These are phyloP conservation scores for Brachionus rubens DNA, from an alignment of 1,140 invertebrate genomes.

Conservation along the genomic window DNA sequence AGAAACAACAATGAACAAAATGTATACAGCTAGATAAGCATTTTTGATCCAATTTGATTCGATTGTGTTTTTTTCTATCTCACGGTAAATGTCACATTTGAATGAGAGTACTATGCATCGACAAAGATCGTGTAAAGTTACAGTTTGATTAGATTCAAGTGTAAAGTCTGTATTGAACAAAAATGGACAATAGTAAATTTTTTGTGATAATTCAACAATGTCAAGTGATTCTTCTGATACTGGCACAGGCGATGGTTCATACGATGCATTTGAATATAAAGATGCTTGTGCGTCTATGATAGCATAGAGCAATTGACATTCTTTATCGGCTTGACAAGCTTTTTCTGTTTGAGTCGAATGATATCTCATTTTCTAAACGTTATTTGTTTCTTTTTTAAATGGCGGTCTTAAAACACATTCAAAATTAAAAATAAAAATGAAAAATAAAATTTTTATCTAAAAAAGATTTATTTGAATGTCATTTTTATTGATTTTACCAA, in stretches of 20 bases:
- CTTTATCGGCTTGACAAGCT: not conserved
- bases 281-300: not conserved
- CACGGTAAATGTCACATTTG: not conserved
- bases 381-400: not conserved
- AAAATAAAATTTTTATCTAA: not conserved
- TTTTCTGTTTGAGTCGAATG: not conserved
- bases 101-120: constrained; percentile 10
- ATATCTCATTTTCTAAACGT: not conserved
- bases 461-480: too few species aligned
- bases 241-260: not conserved
- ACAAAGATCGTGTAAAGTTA: not conserved
- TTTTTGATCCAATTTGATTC: not conserved
- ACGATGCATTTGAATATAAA: not conserved
- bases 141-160: not conserved
- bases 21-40: constrained; percentile 23
- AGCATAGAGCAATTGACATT: not conserved
- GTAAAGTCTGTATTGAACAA: not conserved
- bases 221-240: not conserved
- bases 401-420: not conserved
- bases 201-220: not conserved
- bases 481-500: too few species aligned
- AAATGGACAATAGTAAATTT: not conserved
- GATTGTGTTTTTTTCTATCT: constrained; percentile 2
- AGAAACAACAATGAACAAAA: not conserved
- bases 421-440: not conserved